Percentiles rank a stretch among this genome's conserved stretches.
These are phyloP conservation scores for Aphelocoma californica DNA, from an alignment of 2,797 vertebrate species.

Conservation along the genomic window DNA sequence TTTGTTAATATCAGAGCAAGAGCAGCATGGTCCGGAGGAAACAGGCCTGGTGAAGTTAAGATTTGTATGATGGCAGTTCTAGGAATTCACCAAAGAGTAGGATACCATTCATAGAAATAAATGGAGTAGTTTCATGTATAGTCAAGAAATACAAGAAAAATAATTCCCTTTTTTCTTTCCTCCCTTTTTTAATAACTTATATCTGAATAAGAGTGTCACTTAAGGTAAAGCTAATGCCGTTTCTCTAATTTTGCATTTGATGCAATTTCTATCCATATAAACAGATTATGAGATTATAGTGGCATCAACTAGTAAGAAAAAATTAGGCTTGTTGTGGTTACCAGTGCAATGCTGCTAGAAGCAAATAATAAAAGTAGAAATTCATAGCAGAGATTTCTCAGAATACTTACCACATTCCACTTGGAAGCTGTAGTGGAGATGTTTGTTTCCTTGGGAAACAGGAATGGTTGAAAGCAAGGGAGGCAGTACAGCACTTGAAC, in stretches of 20 bases:
- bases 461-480: neutral
- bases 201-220: neutral
- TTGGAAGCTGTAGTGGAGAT: neutral
- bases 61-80: neutral
- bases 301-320: neutral
- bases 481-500: neutral
- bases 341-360: neutral
- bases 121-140: neutral
- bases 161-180: neutral
- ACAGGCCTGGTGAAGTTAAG: neutral
- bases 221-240: neutral
- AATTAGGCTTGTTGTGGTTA: neutral
- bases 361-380: neutral
- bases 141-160: neutral
- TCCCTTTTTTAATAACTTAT: neutral
- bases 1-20: neutral
- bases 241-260: neutral
- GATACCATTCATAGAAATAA: neutral
- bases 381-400: neutral
- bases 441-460: neutral
- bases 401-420: neutral
- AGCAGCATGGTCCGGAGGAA: neutral
- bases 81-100: neutral
- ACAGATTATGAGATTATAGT: neutral
- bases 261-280: neutral